Base-by-base conservation (phyloP, 2,888 invertebrate species). In the Xylota segnis region DNA sequence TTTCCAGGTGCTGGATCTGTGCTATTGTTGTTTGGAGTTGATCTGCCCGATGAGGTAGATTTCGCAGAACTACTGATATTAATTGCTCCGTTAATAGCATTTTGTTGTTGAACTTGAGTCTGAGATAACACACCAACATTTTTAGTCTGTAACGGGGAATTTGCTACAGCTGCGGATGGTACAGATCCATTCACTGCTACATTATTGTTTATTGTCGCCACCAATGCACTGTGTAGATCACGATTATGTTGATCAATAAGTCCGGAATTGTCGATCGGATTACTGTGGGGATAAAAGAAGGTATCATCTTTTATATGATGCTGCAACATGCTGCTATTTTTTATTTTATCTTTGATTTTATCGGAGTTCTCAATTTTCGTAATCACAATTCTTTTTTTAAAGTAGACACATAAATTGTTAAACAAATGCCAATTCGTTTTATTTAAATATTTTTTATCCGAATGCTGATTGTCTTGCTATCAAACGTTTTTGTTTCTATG, bases 1-100 rank as follows among this genome's bases (percentile, higher is more conserved):
- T 97, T 98, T 88, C 96, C 96, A 2, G 96, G 97, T 1, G 96
- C 96, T 1, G 95, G 95, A 90, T 95, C 95, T 84, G 94, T 93
- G 0, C 94, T 92, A 91, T 93, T 92, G 89, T 94, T 94, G 89
- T 93, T 95, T 40, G 96, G 96, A 59, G 96, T 96, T 74, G 96
- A 96, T 83, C 96, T 94, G 9, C 96, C 96, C 18, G 96, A 96
- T 63, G 96, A 96, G 78, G 94, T 93, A 89, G 94, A 94, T 88
- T 93, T 93, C 87, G 93, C 92, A 87, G 88, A 78, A 32, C 58
- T 70, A n/a, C 10, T 59, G 0, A 76, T 54, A 70, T 47, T 76
- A 16, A 76, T 59, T 5, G 27, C 14, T 12, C 71, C 70, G 32
- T 81, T 86, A n/a, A 71, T 43, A 34, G 45, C 34, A 68, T 68